Conservation (phyloP, 2,888 invertebrate genomes). For the Anthrax anthrax region DNA sequence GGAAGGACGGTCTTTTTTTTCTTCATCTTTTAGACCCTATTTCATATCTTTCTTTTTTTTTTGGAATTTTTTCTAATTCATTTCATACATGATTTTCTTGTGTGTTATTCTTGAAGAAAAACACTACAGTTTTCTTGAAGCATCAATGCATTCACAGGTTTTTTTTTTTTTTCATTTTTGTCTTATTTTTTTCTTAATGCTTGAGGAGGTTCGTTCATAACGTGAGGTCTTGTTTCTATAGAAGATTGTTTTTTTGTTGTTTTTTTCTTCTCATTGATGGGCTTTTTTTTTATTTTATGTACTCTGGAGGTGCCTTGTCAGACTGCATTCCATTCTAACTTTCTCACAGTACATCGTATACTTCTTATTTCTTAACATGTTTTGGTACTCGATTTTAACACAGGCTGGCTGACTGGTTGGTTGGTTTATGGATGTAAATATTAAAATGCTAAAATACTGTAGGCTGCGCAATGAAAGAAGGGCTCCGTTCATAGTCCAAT, state of each 20-base stretch:
- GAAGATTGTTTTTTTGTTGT: neutral
- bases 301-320: conserved; percentile 21
- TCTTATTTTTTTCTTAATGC: neutral
- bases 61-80: neutral
- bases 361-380: conserved; percentile 5
- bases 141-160: neutral
- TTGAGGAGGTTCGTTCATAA: conserved; percentile 8
- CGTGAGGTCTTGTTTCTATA: conserved; percentile 9
- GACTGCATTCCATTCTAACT: conserved; percentile 35
- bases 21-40: neutral
- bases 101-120: neutral
- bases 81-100: neutral
- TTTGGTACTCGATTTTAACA: conserved; percentile 2
- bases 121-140: neutral
- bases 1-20: conserved; percentile 3
- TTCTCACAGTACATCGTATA: conserved; percentile 33
- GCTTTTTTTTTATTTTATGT: conserved; percentile 7
- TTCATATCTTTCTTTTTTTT: neutral
- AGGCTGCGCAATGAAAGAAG: conserved; percentile 1
- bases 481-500: neutral
- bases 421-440: neutral
- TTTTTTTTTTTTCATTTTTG: no score
- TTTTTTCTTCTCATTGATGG: conserved; percentile 9
- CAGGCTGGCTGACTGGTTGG: conserved; percentile 3
- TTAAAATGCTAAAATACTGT: neutral